Conservation (phyloP, 2,797 vertebrate genomes). For the Ptychadena robeensis region DNA sequence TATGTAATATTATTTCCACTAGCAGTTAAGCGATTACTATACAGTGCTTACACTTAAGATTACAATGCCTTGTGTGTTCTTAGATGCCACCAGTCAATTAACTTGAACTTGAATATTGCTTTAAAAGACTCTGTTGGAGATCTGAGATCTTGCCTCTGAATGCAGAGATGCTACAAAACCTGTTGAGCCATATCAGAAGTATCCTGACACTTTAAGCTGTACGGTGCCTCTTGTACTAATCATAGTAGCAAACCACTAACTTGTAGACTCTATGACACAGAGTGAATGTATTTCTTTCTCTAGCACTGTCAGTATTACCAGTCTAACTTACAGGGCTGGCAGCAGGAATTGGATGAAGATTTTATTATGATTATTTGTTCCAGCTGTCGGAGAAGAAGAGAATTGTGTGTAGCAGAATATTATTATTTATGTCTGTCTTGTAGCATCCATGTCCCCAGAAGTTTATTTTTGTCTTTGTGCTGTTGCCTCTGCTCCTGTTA, state of each 20-base stretch:
- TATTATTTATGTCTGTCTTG: conserved; percentile 78
- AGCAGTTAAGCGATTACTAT: neutral
- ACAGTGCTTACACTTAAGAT: neutral
- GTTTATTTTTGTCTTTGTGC: conserved; percentile 69
- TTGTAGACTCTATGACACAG: conserved; percentile 9
- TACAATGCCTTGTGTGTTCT: neutral
- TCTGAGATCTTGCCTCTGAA: too few relatives aligned
- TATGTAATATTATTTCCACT: neutral
- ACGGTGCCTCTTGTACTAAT: neutral
- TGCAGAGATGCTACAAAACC: too few relatives aligned
- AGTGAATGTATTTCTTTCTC: conserved; percentile 64
- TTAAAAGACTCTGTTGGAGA: too few relatives aligned
- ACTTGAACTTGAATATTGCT: too few relatives aligned
- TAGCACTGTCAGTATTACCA: conserved; percentile 63
- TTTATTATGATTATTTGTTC: conserved; percentile 71
- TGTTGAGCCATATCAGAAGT: too few relatives aligned
- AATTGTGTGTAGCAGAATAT: conserved; percentile 69
- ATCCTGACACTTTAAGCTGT: neutral
- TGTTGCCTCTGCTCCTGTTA: conserved; percentile 82
- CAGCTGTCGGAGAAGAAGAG: conserved; percentile 79
- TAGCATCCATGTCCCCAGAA: conserved; percentile 78
- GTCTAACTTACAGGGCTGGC: conserved; percentile 71
- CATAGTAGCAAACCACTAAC: too few relatives aligned
- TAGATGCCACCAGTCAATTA: too few relatives aligned
- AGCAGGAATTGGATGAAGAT: conserved; percentile 70